Evolutionary conservation across 1,140 invertebrate genomes (phyloP).

Genomic region (Ectropis grisescens): DNA sequence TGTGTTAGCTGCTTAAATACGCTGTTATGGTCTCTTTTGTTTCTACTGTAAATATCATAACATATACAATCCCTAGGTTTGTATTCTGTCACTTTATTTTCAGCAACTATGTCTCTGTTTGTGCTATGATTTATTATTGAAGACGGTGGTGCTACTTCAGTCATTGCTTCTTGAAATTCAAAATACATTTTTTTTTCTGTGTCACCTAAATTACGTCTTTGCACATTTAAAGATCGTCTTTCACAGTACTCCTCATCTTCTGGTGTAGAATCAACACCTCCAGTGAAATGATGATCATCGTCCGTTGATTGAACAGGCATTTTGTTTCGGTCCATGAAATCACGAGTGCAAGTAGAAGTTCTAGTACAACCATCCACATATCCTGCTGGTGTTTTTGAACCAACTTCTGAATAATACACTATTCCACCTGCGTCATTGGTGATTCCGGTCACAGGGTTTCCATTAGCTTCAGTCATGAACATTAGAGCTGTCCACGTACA

Average conservation of each 20-base stretch:
- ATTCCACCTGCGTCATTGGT: no score
- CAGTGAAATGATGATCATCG: conserved; percentile 7
- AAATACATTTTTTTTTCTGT: conserved; percentile 5
- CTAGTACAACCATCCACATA: conserved; percentile 54
- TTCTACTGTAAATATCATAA: no score
- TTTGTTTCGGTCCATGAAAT: conserved; percentile 47
- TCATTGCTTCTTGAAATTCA: conserved; percentile 2
- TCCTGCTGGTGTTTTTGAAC: conserved; percentile 41
- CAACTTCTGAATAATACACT: no score
- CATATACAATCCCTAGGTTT: no score
- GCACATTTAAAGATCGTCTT: conserved; percentile 37
- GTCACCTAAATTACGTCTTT: conserved; percentile 19
- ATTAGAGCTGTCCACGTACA: conserved; percentile 58
- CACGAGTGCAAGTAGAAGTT: conserved; percentile 51
- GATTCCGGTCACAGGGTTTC: conserved; percentile 14
- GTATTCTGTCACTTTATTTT: no score
- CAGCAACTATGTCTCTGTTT: no score
- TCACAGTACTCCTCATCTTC: conserved; percentile 56
- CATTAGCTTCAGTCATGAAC: conserved; percentile 19
- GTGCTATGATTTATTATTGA: no score
- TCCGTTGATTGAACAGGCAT: conserved; percentile 17
- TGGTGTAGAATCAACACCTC: conserved; percentile 1
- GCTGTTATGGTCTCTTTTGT: no score
- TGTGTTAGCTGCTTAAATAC: no score
- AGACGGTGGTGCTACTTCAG: no score